Conservation (phyloP, 2,113 vertebrate genomes). For the Nothobranchius furzeri region DNA sequence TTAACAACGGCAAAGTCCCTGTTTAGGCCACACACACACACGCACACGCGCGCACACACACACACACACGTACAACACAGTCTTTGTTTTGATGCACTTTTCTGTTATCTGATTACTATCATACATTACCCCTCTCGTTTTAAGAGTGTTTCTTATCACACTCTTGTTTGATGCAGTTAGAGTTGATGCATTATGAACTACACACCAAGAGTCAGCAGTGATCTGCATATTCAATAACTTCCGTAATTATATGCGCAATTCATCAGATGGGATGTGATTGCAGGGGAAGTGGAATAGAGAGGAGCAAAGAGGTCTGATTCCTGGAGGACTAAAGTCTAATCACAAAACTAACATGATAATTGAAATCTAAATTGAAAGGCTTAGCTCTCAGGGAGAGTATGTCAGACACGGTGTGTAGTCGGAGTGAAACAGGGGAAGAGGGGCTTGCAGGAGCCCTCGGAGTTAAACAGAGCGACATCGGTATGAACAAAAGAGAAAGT, state of each 20-base stretch:
- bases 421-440: slow-evolving; percentile 30
- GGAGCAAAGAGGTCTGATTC: slow-evolving; percentile 79
- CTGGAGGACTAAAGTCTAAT: slow-evolving; percentile 83
- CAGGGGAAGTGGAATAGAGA: slow-evolving; percentile 79
- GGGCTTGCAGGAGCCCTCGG: slow-evolving; percentile 22
- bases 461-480: too few species aligned
- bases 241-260: slow-evolving; percentile 84
- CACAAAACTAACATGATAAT: slow-evolving; percentile 86
- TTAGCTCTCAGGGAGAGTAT: slow-evolving; percentile 71
- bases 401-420: slow-evolving; percentile 59
- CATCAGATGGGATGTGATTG: slow-evolving; percentile 86
- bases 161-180: slow-evolving; percentile 78
- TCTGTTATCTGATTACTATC: slow-evolving; percentile 75
- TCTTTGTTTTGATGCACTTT: slow-evolving; percentile 69
- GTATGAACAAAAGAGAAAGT: not conserved
- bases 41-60: slow-evolving; percentile 22
- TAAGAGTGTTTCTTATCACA: slow-evolving; percentile 74
- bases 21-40: slow-evolving; percentile 24
- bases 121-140: slow-evolving; percentile 72
- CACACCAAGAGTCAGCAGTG: slow-evolving; percentile 79
- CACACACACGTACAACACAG: slow-evolving; percentile 31
- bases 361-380: slow-evolving; percentile 84
- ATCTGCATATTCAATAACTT: slow-evolving; percentile 86
- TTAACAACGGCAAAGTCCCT: slow-evolving; percentile 32
- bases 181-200: slow-evolving; percentile 77